These are phyloP conservation scores for Salvator merianae DNA, from an alignment of 2,113 vertebrate species.

Conservation along the genomic window DNA sequence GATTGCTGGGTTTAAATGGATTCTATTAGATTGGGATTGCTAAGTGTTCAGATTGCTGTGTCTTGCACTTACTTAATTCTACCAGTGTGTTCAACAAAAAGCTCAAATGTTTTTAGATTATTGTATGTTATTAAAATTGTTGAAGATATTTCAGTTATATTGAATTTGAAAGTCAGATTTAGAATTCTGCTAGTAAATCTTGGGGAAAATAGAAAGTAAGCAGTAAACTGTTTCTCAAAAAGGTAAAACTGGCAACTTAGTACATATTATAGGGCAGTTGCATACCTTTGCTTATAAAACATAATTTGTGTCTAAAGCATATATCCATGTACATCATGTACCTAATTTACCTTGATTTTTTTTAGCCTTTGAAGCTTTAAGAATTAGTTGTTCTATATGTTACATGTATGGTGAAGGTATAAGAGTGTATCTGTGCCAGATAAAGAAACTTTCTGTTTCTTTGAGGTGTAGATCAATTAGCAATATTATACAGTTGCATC, in stretches of 20 bases:
- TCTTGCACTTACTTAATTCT: neutral
- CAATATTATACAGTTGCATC: neutral
- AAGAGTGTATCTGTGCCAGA: neutral
- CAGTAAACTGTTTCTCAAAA: neutral
- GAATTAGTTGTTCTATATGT: neutral
- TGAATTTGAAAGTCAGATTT: neutral
- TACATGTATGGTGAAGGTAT: neutral
- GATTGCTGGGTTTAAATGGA: neutral
- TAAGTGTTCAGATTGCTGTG: neutral
- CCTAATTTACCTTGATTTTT: neutral
- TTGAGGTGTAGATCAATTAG: neutral
- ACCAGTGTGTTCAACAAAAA: neutral
- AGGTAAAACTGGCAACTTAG: neutral
- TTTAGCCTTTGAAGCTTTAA: neutral
- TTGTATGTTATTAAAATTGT: neutral
- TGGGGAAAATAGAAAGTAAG: neutral
- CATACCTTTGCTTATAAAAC: neutral
- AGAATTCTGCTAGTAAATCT: neutral
- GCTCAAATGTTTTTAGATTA: neutral
- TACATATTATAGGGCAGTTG: neutral
- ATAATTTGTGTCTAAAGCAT: neutral
- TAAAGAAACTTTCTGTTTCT: neutral
- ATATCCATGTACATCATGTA: neutral
- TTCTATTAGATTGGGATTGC: neutral
- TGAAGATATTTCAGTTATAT: neutral